Base-by-base conservation (phyloP, 2,888 invertebrate species). In the Acronicta alni region DNA sequence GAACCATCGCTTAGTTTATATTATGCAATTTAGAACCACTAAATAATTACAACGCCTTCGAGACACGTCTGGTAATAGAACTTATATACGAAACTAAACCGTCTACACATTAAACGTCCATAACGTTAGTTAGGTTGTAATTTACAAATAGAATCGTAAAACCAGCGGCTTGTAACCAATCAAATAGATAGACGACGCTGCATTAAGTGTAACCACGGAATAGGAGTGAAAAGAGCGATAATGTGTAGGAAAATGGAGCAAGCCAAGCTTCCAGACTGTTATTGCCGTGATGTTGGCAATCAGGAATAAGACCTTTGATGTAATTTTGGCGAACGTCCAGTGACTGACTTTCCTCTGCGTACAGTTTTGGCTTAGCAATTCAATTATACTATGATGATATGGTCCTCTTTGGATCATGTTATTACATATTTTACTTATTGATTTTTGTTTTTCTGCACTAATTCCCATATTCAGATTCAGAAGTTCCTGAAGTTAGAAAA, bases 101-200 rank as follows among this genome's bases (percentile, higher is more conserved):
- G 17, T 43, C 73, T 62, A 46, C 42, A 70, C 60, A 67, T 68
- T 61, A 73, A 74, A 46, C 30, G 55, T 16, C 59, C 57, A 63
- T 77, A 52, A 77, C 74, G 56, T 74, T 69, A 77, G 75, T 55
- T 57, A 63, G 75, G 47, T 64, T 77, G 74, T 73, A 70, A 69
- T 77, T 77, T 77, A 74, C 75, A 66, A 74, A 74, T 58, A 66
- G 57, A 60, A 48, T 77, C 58, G 56, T 74, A 69, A 74, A 77
- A 77, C 66, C 56, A 63, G 66, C 63, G 66, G 53, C 51, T 60
- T 77, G 77, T 65, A 74, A 69, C 75, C 74, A 74, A 74, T 74
- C 75, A 77, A 74, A 68, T 52, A 68, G 73, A 77, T 46, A 56
- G 77, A 60, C 62, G 60, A 69, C 54, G 68, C 57, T 77, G 62